These are phyloP conservation scores for Allophyes oxyacanthae DNA, from an alignment of 2,888 invertebrate species.

Conservation along the genomic window DNA sequence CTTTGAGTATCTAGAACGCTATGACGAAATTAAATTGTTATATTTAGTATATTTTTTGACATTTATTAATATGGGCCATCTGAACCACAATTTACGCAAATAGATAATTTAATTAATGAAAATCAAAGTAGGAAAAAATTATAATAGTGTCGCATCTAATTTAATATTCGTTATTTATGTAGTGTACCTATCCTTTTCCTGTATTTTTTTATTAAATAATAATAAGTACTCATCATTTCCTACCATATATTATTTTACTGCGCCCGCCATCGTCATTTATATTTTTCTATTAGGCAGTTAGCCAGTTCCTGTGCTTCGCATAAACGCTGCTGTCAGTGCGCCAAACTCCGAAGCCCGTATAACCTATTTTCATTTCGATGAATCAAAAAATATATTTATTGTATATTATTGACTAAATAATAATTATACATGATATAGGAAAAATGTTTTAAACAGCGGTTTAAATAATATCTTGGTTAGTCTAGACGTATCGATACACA, in stretches of 20 bases:
- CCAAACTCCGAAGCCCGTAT: constrained; percentile 54
- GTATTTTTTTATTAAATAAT: no score
- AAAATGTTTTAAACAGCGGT: constrained; percentile 40
- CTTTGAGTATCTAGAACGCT: no score
- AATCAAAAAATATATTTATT: constrained; percentile 33
- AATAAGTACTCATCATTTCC: no score
- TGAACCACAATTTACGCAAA: no score
- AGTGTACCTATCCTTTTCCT: no score
- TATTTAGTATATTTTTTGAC: no score
- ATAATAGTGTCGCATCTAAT: no score
- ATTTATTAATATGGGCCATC: no score
- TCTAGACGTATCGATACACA: constrained; percentile 21
- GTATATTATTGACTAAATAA: constrained; percentile 21
- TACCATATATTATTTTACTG: constrained; percentile 2
- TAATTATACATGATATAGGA: constrained; percentile 20
- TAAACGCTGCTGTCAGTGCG: constrained; percentile 49
- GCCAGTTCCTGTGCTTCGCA: constrained; percentile 3
- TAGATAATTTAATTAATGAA: no score
- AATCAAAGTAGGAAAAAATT: no score
- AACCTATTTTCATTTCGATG: constrained; percentile 59
- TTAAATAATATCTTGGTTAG: constrained; percentile 22
- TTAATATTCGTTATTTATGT: no score
- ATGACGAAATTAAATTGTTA: no score
- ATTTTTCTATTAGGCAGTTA: constrained; percentile 22
- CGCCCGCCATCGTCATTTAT: constrained; percentile 49